Evolutionary conservation across 1,140 invertebrate species (phyloP).

Genomic region (Coelopa frigida): DNA sequence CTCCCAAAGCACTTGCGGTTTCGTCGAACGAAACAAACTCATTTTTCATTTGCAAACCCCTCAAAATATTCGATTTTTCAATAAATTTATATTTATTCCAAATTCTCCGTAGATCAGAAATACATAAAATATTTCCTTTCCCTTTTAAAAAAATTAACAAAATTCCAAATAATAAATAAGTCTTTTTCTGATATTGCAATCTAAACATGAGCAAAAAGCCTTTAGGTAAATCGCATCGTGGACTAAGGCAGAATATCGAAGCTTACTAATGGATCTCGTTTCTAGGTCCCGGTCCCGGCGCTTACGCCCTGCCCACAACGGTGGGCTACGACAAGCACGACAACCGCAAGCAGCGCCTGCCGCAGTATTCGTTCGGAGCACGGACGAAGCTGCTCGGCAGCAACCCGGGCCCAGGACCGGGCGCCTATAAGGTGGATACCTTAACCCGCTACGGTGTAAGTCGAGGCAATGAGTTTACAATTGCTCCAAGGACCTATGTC

Average conservation of each 20-base stretch:
- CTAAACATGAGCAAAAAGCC: conserved; percentile 13
- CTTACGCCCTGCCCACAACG: conserved; percentile 52
- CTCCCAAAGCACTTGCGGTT: too few relatives aligned
- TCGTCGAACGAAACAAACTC: too few relatives aligned
- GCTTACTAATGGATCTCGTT: background rate
- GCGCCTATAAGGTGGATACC: conserved; percentile 29
- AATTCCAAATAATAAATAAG: conserved; percentile 4
- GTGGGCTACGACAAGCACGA: conserved; percentile 54
- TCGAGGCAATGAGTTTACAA: conserved; percentile 32
- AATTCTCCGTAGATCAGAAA: too few relatives aligned
- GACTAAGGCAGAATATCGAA: background rate
- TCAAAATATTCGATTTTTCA: too few relatives aligned
- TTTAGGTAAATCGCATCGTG: conserved; percentile 21
- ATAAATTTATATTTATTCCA: too few relatives aligned
- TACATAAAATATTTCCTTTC: too few relatives aligned
- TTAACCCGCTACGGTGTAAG: conserved; percentile 29
- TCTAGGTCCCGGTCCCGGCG: conserved; percentile 55
- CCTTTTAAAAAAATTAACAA: too few relatives aligned
- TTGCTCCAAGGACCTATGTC: conserved; percentile 24
- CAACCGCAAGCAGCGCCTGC: conserved; percentile 50
- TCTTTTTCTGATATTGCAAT: conserved; percentile 9
- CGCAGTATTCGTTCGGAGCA: conserved; percentile 53
- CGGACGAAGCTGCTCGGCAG: conserved; percentile 19
- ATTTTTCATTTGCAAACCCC: too few relatives aligned
- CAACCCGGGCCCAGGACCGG: conserved; percentile 29